A percentile compares a stretch with the other conserved stretches of the same genome.
Conservation (phyloP, 2,113 vertebrate species). For the Mastomys natalensis region DNA sequence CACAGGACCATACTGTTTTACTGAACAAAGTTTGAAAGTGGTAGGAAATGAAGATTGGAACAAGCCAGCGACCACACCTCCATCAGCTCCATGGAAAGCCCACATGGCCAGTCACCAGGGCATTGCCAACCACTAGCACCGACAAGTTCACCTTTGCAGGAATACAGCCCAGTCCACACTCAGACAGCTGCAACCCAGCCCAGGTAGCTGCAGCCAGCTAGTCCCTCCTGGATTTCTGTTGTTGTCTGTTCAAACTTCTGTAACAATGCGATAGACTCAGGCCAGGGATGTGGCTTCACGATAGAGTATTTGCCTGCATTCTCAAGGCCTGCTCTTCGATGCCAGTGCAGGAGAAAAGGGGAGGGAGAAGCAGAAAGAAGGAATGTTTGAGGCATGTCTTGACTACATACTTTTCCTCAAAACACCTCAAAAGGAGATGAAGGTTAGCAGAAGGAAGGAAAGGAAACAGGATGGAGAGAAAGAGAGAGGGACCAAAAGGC, state of each 20-base stretch:
- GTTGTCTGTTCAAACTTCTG: neutral
- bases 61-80: neutral
- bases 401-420: neutral
- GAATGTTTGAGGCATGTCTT: neutral
- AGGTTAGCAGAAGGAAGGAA: neutral
- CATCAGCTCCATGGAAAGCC: neutral
- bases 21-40: neutral
- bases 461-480: neutral
- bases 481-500: too few species aligned
- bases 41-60: neutral
- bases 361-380: neutral
- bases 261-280: neutral
- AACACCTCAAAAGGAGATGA: neutral
- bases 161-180: neutral
- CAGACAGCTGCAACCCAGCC: neutral
- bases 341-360: neutral
- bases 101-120: neutral
- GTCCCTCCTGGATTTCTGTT: neutral
- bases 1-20: too few species aligned
- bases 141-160: fast-evolving
- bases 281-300: neutral
- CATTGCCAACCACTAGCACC: neutral
- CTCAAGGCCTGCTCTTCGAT: neutral
- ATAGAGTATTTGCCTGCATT: neutral
- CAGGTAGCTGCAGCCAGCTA: neutral